A percentile compares a stretch with the other conserved stretches of the same genome.
These are phyloP conservation scores for Nothocercus julius DNA, from an alignment of 2,113 vertebrate genomes.

Conservation along the genomic window DNA sequence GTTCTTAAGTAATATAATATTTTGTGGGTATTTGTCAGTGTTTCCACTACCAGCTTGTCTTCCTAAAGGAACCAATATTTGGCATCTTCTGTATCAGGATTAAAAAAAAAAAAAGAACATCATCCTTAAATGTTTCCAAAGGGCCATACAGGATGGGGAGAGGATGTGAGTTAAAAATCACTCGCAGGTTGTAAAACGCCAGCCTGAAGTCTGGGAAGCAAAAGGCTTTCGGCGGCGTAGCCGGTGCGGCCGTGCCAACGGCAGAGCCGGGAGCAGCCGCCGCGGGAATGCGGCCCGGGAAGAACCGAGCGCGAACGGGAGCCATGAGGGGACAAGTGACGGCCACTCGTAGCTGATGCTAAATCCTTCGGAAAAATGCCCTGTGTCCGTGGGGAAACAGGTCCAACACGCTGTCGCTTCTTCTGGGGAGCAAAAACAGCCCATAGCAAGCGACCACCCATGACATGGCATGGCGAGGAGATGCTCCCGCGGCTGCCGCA, in stretches of 20 bases:
- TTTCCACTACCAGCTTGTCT: slow-evolving; percentile 9
- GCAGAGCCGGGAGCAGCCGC: neutral
- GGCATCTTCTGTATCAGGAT: neutral
- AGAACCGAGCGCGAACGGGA: neutral
- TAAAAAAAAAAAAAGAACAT: neutral
- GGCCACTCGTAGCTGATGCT: neutral
- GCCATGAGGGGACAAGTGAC: neutral
- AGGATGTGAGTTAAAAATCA: neutral
- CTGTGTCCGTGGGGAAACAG: no score
- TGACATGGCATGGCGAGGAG: no score
- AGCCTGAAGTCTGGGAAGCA: neutral
- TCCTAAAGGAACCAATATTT: slow-evolving; percentile 2
- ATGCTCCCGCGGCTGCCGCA: neutral
- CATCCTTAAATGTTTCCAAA: neutral
- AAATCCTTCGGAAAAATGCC: no score
- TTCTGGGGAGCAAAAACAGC: no score
- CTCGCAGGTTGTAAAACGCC: neutral
- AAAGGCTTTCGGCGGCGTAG: neutral
- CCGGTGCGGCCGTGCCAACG: fast-evolving
- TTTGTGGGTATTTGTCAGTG: neutral
- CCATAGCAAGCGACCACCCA: no score
- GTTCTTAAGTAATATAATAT: slow-evolving; percentile 7
- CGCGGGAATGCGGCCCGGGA: neutral
- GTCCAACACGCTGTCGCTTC: no score
- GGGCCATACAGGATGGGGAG: neutral